These are phyloP conservation scores for Lasaia peninsularis DNA, from an alignment of 1,140 invertebrate species.

Conservation along the genomic window DNA sequence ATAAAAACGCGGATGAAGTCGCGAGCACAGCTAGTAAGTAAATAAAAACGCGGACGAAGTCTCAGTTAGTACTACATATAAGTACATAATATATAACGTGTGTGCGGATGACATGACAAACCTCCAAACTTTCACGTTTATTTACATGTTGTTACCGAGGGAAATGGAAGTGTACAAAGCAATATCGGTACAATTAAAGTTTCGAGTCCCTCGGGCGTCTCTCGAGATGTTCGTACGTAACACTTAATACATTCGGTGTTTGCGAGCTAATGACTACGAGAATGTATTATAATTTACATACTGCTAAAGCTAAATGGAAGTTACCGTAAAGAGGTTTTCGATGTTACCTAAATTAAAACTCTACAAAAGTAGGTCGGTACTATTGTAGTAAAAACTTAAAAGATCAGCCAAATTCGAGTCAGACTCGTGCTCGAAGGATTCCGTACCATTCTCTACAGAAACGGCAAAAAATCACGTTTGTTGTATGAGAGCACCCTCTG, in stretches of 20 bases:
- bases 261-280: conserved; percentile 38
- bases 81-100: too few relatives aligned
- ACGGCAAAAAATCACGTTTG: too few relatives aligned
- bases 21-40: too few relatives aligned
- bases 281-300: conserved; percentile 59
- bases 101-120: background rate
- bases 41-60: too few relatives aligned
- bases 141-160: conserved; percentile 42
- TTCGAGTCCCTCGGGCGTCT: conserved; percentile 34
- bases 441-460: too few relatives aligned
- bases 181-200: conserved; percentile 54
- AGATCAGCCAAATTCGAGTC: too few relatives aligned
- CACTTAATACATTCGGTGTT: conserved; percentile 63
- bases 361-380: background rate
- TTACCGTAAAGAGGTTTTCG: conserved; percentile 9
- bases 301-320: conserved; percentile 37
- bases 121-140: conserved; percentile 3
- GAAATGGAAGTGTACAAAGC: conserved; percentile 27
- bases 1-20: too few relatives aligned
- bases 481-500: too few relatives aligned
- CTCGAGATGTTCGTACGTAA: conserved; percentile 39
- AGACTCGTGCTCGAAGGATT: too few relatives aligned
- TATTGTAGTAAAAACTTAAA: too few relatives aligned
- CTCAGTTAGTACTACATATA: too few relatives aligned
- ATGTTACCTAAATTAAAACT: background rate